Conservation (phyloP, 2,797 vertebrate species). For the Schizopygopsis pylzovi region DNA sequence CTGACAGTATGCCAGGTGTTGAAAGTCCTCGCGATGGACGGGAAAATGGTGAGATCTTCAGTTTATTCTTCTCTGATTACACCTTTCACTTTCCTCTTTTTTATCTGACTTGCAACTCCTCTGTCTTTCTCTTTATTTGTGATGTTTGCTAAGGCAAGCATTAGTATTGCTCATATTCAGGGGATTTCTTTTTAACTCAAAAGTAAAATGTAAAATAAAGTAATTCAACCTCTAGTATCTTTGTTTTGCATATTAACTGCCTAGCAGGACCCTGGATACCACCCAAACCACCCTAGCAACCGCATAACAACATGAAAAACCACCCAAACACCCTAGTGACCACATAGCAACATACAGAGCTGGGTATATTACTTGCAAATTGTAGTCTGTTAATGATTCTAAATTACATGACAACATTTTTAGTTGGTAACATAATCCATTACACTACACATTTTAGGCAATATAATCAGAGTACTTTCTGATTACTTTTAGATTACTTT, state of each 20-base stretch:
- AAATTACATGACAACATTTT: too few relatives aligned
- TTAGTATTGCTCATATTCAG: not conserved
- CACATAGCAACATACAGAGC: not conserved
- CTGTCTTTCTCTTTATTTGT: not conserved
- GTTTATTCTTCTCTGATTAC: constrained; percentile 24
- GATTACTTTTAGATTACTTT: too few relatives aligned
- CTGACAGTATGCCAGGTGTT: constrained; percentile 81
- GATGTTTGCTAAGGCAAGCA: not conserved
- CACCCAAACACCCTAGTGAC: not conserved
- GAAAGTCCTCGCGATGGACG: constrained; percentile 63
- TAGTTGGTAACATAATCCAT: too few relatives aligned
- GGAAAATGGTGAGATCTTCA: constrained; percentile 50
- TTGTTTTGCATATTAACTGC: not conserved
- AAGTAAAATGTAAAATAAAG: not conserved
- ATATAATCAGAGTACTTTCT: too few relatives aligned
- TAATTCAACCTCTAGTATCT: not conserved
- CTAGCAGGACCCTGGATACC: not conserved
- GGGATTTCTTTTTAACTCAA: not conserved
- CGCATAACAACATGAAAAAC: not conserved
- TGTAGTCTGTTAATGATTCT: too few relatives aligned
- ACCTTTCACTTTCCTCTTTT: not conserved
- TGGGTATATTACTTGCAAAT: not conserved
- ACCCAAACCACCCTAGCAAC: not conserved
- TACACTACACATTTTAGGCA: too few relatives aligned
- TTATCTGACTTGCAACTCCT: not conserved